These are phyloP conservation scores for Amphiprion ocellaris DNA, from an alignment of 2,113 vertebrate genomes.

Conservation along the genomic window DNA sequence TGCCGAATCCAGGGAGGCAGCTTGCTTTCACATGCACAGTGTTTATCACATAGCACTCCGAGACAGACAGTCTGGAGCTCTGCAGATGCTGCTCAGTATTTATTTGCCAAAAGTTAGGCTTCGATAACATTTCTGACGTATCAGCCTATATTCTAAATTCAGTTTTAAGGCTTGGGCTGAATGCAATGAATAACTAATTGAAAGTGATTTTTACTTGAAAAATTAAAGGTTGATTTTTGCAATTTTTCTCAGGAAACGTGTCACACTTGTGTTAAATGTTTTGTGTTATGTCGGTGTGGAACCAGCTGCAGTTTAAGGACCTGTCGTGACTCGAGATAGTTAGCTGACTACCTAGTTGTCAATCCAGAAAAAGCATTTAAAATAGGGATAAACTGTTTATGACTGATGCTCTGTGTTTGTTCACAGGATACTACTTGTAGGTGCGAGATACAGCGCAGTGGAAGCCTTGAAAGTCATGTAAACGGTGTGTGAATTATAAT, in stretches of 20 bases:
- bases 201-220: too few relatives aligned
- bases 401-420: not conserved
- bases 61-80: constrained; percentile 40
- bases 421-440: not conserved
- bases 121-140: not conserved
- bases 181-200: not conserved
- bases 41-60: constrained; percentile 59
- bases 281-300: too few relatives aligned
- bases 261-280: too few relatives aligned
- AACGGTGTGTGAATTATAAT: not conserved
- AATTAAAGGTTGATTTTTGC: too few relatives aligned
- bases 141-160: too few relatives aligned
- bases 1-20: constrained; percentile 35
- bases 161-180: not conserved
- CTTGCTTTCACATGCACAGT: constrained; percentile 42
- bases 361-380: not conserved
- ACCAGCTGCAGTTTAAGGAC: too few relatives aligned
- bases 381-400: not conserved
- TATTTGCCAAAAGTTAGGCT: not conserved
- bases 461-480: not conserved
- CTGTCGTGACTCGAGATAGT: not conserved
- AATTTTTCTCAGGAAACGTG: too few relatives aligned
- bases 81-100: constrained; percentile 22
- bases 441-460: not conserved
- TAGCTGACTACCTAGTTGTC: not conserved